These are phyloP conservation scores for Scaptomyza caliginosa DNA, from an alignment of 2,888 invertebrate genomes.

Conservation along the genomic window DNA sequence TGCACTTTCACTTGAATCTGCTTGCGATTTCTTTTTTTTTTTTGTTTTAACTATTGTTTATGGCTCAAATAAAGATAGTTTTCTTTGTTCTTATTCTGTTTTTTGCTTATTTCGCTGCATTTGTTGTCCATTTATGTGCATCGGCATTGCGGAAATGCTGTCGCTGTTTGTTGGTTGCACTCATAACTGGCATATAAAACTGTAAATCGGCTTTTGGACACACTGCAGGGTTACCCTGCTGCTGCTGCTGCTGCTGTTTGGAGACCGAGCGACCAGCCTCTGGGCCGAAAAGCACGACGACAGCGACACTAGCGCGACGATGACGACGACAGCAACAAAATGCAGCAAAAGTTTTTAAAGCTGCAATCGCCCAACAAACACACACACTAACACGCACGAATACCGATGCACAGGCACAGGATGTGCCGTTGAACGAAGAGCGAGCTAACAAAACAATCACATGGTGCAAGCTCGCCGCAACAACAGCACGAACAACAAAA, in stretches of 20 bases:
- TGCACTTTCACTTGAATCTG: constrained; percentile 54
- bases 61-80: constrained; percentile 2
- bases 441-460: constrained; percentile 73
- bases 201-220: constrained; percentile 79
- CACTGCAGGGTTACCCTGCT: constrained; percentile 66
- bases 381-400: constrained; percentile 20
- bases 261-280: constrained; percentile 77
- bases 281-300: constrained; percentile 75
- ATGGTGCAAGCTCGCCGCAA: constrained; percentile 69
- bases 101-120: constrained; percentile 21
- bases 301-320: constrained; percentile 41
- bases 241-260: constrained; percentile 57
- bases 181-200: constrained; percentile 78
- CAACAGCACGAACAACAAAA: constrained; percentile 27
- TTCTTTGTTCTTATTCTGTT: too few relatives aligned
- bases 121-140: constrained; percentile 20
- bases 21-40: constrained; percentile 11
- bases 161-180: constrained; percentile 70
- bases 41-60: constrained; percentile 7
- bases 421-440: constrained; percentile 56
- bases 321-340: constrained; percentile 66
- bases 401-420: constrained; percentile 37
- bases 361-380: constrained; percentile 35
- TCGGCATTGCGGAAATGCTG: constrained; percentile 70
- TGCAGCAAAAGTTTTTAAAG: constrained; percentile 69